These are phyloP conservation scores for Eucera pruinosa DNA, from an alignment of 2,888 invertebrate species.

Conservation along the genomic window DNA sequence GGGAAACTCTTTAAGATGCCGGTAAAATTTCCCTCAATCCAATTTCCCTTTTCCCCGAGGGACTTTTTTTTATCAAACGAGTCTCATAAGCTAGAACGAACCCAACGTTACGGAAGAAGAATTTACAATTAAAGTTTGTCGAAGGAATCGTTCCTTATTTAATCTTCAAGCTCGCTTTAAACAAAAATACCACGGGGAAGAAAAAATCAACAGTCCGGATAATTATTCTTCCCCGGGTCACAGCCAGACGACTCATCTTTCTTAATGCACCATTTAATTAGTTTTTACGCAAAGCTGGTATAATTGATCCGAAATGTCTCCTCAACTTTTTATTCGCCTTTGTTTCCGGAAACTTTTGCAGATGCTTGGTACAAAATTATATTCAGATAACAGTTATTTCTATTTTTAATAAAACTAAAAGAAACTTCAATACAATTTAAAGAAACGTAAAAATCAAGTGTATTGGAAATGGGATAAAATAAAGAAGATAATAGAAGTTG, in stretches of 20 bases:
- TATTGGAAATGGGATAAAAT: too few species aligned
- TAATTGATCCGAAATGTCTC: conserved; percentile 7
- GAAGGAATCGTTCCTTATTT: neutral
- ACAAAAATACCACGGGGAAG: conserved; percentile 14
- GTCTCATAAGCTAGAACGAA: neutral
- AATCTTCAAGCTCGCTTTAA: neutral
- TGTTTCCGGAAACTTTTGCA: neutral
- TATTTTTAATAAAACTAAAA: neutral
- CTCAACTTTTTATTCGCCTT: conserved; percentile 6
- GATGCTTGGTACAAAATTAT: neutral
- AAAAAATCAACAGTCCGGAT: conserved; percentile 1
- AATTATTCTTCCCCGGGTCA: conserved; percentile 6
- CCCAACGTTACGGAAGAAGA: neutral
- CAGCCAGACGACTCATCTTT: neutral
- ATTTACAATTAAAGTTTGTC: conserved; percentile 20
- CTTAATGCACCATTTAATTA: conserved; percentile 25
- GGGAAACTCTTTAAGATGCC: neutral
- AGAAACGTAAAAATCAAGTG: too few species aligned
- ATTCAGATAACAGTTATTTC: neutral
- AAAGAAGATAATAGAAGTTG: too few species aligned
- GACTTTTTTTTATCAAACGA: neutral
- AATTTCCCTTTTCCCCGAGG: neutral
- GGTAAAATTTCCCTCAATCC: neutral
- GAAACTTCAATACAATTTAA: too few species aligned
- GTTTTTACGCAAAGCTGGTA: conserved; percentile 21